Percentiles rank a stretch among this genome's conserved stretches.
Evolutionary conservation across 2,113 vertebrate genomes (phyloP).

Genomic region (Sinosuthora webbiana): DNA sequence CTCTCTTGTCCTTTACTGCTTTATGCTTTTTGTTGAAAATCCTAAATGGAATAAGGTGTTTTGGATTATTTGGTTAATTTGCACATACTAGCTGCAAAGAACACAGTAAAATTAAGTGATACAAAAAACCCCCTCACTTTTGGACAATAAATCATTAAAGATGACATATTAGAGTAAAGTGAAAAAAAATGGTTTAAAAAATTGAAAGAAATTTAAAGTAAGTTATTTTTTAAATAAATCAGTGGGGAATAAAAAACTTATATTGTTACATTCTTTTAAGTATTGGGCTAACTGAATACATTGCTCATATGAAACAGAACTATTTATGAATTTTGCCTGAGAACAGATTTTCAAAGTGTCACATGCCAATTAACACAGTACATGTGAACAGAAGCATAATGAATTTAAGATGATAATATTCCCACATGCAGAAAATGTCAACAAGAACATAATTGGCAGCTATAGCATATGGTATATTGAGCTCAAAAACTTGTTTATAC

Average conservation of each 20-base stretch:
- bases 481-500: slow-evolving; percentile 28
- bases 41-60: not conserved
- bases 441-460: slow-evolving; percentile 36
- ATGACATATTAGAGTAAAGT: not conserved
- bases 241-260: not conserved
- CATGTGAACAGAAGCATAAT: slow-evolving; percentile 50
- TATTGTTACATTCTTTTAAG: not conserved
- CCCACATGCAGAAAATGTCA: slow-evolving; percentile 57
- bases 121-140: not conserved
- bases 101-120: not conserved
- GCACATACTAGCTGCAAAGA: not conserved
- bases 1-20: not conserved
- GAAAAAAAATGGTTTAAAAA: not conserved
- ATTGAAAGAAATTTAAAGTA: not conserved
- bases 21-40: not conserved
- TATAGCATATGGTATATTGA: slow-evolving; percentile 58
- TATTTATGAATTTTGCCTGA: slow-evolving; percentile 48
- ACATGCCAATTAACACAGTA: slow-evolving; percentile 53
- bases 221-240: not conserved
- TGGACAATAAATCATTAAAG: not conserved
- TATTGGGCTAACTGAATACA: not conserved
- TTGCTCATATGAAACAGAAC: slow-evolving; percentile 4
- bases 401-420: slow-evolving; percentile 52
- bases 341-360: slow-evolving; percentile 55
- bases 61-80: not conserved